phyloP scores from a whole-genome alignment of 2,113 vertebrate species.

The Rostratula benghalensis region DNA sequence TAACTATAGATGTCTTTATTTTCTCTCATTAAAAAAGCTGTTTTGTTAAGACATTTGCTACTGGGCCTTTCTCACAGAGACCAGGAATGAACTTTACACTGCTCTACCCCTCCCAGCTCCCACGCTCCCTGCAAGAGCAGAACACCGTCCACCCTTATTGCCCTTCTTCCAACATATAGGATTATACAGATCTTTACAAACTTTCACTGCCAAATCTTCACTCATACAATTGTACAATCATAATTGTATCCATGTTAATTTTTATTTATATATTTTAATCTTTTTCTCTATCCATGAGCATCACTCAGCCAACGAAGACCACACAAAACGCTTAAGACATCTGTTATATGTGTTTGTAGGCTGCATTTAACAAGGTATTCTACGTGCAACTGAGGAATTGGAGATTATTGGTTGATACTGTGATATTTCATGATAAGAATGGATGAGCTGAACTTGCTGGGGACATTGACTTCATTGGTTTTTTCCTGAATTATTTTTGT shows the following conservation, averaged over 20 bases:
- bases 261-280: neutral
- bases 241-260: neutral
- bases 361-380: neutral
- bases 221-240: neutral
- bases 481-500: neutral
- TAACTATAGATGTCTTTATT: neutral
- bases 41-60: neutral
- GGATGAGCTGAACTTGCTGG: neutral
- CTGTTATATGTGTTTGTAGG: neutral
- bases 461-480: neutral
- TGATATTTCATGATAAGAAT: neutral
- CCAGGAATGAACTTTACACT: neutral
- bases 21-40: neutral
- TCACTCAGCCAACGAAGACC: neutral
- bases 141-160: neutral
- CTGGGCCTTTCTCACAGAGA: neutral
- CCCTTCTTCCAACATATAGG: neutral
- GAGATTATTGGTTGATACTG: neutral
- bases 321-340: neutral
- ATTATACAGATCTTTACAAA: neutral
- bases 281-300: neutral
- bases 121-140: accelerated
- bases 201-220: neutral
- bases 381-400: neutral
- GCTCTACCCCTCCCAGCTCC: neutral